Evolutionary conservation across 2,113 vertebrate genomes (phyloP), one percentile per base, ranked within the genome.

Genomic region (Irena cyanogastra): DNA sequence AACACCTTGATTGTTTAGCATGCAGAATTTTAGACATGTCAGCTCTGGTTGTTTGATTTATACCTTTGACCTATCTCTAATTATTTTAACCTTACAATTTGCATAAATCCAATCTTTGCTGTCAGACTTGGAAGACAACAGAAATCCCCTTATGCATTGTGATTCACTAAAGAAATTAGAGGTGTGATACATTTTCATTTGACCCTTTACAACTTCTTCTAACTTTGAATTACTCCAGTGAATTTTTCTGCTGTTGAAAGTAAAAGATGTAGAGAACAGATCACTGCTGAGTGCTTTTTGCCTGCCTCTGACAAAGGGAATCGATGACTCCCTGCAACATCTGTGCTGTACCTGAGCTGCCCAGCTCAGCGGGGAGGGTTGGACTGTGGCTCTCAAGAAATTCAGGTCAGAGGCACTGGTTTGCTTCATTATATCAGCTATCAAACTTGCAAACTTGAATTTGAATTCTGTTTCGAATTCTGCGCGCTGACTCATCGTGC

Each of bases 71-170:
- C 96, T 97, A 95, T 94, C 82, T 95, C 75, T 97, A 97, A 97
- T 97, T 97, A 97, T 97, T 97, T 97, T 97, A 97, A 97, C 94
- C 89, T 97, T 95, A 95, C 63, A 80, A 97, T 97, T 97, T 97
- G 92, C 96, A 97, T 97, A 97, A 97, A 97, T 97, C 95, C 96
- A 97, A 97, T 97, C 93, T 94, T 74, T 95, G 90, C 90, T 94
- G 94, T 97, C 96, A 97, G 87, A 83, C 94, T 49, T 94, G 66
- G 93, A 94, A 92, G 90, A 95, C 78, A 91, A 82, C 57, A 90
- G 92, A 86, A 94, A 96, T 97, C 84, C 90, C 87, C 71, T 65
- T 71, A 75, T 47, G 92, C 78, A 82, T 89, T 95, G 72, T 75
- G 95, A 95, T 91, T 88, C 90, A 77, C 83, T 95, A 39, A 94